These are phyloP conservation scores for Thaumetopoea pityocampa DNA, from an alignment of 1,140 invertebrate species.

Conservation along the genomic window DNA sequence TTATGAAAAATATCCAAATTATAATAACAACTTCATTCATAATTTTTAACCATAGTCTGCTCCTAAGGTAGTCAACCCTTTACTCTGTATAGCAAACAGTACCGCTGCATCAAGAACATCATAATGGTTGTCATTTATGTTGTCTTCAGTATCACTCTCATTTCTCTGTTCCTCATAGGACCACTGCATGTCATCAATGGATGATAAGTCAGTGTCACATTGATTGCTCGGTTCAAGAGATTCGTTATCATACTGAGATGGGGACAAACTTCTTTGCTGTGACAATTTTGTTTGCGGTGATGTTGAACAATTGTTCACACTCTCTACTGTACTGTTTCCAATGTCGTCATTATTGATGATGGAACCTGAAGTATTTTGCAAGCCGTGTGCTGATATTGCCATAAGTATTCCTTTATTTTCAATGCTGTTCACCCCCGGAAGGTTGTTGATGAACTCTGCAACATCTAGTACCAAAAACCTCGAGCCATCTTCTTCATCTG, in stretches of 20 bases:
- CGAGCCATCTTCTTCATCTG: slow-evolving; percentile 47
- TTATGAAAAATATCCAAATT: too few relatives aligned
- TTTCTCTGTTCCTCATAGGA: slow-evolving; percentile 33
- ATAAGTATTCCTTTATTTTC: slow-evolving; percentile 81
- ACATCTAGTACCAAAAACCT: slow-evolving; percentile 67
- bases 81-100: slow-evolving; percentile 82
- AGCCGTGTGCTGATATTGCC: slow-evolving; percentile 79
- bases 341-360: slow-evolving; percentile 27
- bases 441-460: slow-evolving; percentile 74
- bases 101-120: slow-evolving; percentile 82
- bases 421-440: slow-evolving; percentile 75
- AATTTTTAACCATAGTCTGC: slow-evolving; percentile 66
- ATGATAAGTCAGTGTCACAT: slow-evolving; percentile 6
- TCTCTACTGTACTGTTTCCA: too few relatives aligned
- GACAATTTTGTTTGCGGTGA: too few relatives aligned
- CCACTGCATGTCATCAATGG: slow-evolving; percentile 43
- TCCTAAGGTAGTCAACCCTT: slow-evolving; percentile 78
- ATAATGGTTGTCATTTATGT: slow-evolving; percentile 51
- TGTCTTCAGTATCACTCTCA: slow-evolving; percentile 30
- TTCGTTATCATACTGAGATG: slow-evolving; percentile 40
- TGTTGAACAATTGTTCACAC: too few relatives aligned
- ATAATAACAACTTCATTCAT: too few relatives aligned
- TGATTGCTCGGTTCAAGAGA: slow-evolving; percentile 17
- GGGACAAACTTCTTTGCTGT: slow-evolving; percentile 33
- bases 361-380: slow-evolving; percentile 67